Evolutionary conservation across 2,888 invertebrate genomes (phyloP).

Genomic region (Caenorhabditis imperialis): DNA sequence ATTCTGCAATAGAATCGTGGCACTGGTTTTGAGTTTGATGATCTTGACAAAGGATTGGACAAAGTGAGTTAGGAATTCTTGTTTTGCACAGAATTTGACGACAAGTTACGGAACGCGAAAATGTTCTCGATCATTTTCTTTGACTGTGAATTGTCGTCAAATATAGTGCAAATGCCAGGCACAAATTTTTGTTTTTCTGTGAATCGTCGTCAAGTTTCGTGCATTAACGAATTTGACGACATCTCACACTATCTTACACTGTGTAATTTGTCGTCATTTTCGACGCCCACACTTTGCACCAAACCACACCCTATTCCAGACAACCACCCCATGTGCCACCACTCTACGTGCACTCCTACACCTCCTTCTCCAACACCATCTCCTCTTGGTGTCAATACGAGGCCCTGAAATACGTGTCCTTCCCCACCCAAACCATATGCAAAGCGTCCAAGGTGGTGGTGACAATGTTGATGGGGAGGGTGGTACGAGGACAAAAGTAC

Average conservation of each 20-base stretch:
- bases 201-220: too few relatives aligned
- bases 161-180: too few relatives aligned
- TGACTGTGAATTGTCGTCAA: too few relatives aligned
- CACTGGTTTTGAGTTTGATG: constrained; percentile 85
- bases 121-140: too few relatives aligned
- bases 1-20: constrained; percentile 92
- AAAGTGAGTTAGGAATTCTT: constrained; percentile 54
- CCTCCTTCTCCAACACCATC: constrained; percentile 95
- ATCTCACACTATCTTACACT: too few relatives aligned
- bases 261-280: too few relatives aligned
- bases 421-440: constrained; percentile 88
- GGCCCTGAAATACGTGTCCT: constrained; percentile 96
- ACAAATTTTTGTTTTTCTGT: too few relatives aligned
- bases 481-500: constrained; percentile 84
- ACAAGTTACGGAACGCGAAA: background rate
- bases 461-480: constrained; percentile 97
- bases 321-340: constrained; percentile 87
- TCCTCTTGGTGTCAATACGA: constrained; percentile 99
- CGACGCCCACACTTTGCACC: too few relatives aligned
- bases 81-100: too few relatives aligned
- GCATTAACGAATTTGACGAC: too few relatives aligned
- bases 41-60: constrained; percentile 79
- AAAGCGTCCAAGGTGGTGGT: constrained; percentile 99
- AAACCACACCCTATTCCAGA: too few relatives aligned
- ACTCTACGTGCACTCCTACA: constrained; percentile 93